Evolutionary conservation across 2,888 invertebrate genomes (phyloP).

Genomic region (Boloria selene): DNA sequence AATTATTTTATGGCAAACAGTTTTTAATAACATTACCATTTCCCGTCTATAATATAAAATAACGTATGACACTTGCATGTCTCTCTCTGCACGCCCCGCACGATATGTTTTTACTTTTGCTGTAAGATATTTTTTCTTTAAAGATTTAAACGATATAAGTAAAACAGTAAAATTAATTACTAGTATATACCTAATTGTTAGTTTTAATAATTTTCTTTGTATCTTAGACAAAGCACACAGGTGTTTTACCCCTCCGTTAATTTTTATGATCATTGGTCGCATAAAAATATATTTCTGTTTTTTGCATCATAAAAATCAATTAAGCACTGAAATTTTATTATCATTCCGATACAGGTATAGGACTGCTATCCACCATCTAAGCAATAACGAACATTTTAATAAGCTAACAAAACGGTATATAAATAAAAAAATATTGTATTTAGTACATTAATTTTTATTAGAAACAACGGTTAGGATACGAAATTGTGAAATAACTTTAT

Average conservation of each 20-base stretch:
- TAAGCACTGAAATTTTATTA: constrained; percentile 32
- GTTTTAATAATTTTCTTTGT: not conserved
- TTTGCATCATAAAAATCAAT: constrained; percentile 21
- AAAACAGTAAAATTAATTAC: not conserved
- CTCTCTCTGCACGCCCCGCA: too few relatives aligned
- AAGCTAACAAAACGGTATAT: constrained; percentile 14
- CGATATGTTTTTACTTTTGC: too few relatives aligned
- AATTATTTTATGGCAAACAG: too few relatives aligned
- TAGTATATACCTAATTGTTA: not conserved
- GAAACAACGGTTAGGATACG: constrained; percentile 8
- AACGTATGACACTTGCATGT: too few relatives aligned
- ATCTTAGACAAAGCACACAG: constrained; percentile 5
- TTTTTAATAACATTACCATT: too few relatives aligned
- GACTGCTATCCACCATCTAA: constrained; percentile 15
- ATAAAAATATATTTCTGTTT: constrained; percentile 3
- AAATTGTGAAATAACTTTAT: constrained; percentile 1
- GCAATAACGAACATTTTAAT: constrained; percentile 7
- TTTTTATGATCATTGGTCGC: constrained; percentile 15
- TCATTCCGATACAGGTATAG: constrained; percentile 15
- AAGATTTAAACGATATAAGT: too few relatives aligned
- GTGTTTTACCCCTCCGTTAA: not conserved
- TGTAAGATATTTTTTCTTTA: too few relatives aligned
- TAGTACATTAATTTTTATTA: constrained; percentile 28
- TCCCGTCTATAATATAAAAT: too few relatives aligned
- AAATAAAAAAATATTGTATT: constrained; percentile 24